phyloP scores from a whole-genome alignment of 2,797 vertebrate species.

The Simalia tracyae region DNA sequence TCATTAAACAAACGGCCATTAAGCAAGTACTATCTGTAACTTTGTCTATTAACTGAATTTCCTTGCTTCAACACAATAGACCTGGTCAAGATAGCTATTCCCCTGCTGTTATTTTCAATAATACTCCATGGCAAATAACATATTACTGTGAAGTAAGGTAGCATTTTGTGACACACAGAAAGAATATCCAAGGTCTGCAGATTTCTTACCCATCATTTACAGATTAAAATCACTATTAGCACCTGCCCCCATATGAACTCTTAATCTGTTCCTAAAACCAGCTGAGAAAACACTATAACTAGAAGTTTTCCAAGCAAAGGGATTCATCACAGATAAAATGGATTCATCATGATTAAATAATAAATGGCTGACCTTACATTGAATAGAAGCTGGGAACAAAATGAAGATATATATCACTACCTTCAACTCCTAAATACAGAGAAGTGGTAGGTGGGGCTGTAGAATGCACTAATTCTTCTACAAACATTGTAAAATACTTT shows the following conservation, averaged over 20 bases:
- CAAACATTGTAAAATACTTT: not conserved
- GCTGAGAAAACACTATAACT: not conserved
- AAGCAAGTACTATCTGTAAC: no score
- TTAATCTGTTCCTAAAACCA: not conserved
- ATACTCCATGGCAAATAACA: not conserved
- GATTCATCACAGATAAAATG: not conserved
- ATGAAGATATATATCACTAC: not conserved
- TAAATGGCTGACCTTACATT: not conserved
- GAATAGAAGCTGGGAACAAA: not conserved
- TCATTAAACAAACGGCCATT: no score
- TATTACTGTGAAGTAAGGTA: not conserved
- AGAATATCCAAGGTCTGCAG: not conserved
- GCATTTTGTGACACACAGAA: not conserved
- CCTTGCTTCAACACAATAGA: not conserved
- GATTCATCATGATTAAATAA: not conserved
- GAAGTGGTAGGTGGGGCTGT: not conserved
- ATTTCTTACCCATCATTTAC: not conserved
- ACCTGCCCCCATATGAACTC: not conserved
- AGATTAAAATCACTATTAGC: not conserved
- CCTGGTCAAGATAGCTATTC: not conserved
- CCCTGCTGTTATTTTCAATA: not conserved
- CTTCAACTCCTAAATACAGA: not conserved
- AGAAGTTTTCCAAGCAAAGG: not conserved
- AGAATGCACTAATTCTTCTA: not conserved
- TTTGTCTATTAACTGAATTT: not conserved